Evolutionary conservation across 2,113 vertebrate genomes (phyloP).

Genomic region (Alouatta palliata): DNA sequence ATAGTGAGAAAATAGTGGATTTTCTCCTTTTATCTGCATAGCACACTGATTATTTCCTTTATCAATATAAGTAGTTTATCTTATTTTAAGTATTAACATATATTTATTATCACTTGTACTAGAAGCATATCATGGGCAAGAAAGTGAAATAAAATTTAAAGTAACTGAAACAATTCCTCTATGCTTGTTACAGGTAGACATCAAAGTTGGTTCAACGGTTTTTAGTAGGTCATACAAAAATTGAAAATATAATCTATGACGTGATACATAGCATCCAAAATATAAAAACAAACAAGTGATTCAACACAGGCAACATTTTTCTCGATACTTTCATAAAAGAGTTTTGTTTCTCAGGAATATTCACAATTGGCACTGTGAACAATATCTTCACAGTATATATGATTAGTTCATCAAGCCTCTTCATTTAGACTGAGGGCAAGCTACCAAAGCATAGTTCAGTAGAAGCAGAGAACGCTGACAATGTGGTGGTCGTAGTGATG

Average conservation of each 20-base stretch:
- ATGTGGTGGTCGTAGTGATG: not conserved
- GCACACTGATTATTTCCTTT: not conserved
- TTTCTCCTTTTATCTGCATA: not conserved
- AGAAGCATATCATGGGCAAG: not conserved
- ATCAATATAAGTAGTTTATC: not conserved
- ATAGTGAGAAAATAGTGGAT: not conserved
- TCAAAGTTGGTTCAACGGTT: not conserved
- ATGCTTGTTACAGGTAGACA: not conserved
- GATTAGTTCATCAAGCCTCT: not conserved
- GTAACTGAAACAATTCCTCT: not conserved
- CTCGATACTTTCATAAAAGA: not conserved
- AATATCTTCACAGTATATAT: not conserved
- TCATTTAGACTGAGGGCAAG: not conserved
- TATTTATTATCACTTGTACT: not conserved
- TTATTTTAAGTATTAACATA: constrained; percentile 1
- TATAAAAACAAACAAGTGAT: constrained; percentile 5
- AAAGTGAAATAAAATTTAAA: not conserved
- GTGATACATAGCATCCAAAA: not conserved
- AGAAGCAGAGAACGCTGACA: not conserved
- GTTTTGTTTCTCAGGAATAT: not conserved
- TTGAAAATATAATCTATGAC: not conserved
- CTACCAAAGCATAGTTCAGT: not conserved
- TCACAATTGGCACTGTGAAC: not conserved
- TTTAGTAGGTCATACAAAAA: not conserved
- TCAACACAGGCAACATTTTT: not conserved